Percentiles rank a stretch among this genome's conserved stretches.
These are phyloP conservation scores for Chrysogorgia sp. DNA, from an alignment of 92 coral and sea anemone species.

Conservation along the genomic window DNA sequence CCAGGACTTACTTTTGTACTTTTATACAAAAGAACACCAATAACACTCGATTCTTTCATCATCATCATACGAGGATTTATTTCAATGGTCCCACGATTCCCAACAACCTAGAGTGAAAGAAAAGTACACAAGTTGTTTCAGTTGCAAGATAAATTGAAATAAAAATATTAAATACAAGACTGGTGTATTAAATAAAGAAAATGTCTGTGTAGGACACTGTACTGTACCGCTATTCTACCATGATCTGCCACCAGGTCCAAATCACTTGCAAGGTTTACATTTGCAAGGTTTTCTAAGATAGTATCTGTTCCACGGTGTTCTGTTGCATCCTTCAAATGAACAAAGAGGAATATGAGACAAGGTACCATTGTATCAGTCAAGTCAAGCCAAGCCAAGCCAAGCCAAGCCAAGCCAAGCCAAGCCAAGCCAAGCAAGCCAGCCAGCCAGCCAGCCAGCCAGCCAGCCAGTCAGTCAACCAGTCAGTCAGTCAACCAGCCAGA, in stretches of 20 bases:
- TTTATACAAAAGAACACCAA: constrained; percentile 70
- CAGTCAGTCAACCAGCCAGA: too few relatives aligned
- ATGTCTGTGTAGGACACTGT: not conserved
- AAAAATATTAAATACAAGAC: not conserved
- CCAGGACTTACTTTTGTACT: constrained; percentile 69
- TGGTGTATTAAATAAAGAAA: not conserved
- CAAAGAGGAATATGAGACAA: not conserved
- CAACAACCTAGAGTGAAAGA: constrained; percentile 70
- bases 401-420: too few relatives aligned
- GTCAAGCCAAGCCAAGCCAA: too few relatives aligned
- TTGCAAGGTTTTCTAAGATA: constrained; percentile 90
- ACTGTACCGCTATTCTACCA: constrained; percentile 83
- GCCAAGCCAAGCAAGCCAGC: too few relatives aligned
- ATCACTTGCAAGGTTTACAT: constrained; percentile 80
- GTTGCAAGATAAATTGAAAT: constrained; percentile 13
- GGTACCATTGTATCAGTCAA: too few relatives aligned
- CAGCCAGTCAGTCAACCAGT: too few relatives aligned
- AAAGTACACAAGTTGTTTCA: constrained; percentile 19
- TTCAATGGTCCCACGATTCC: constrained; percentile 90
- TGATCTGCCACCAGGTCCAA: constrained; percentile 71
- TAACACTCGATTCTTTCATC: constrained; percentile 87
- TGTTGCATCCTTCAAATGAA: constrained; percentile 66
- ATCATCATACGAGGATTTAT: constrained; percentile 86
- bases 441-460: too few relatives aligned
- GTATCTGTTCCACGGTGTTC: constrained; percentile 74